Base-by-base conservation (phyloP, 92 coral and sea anemone genomes). In the Siderastrea siderea region DNA sequence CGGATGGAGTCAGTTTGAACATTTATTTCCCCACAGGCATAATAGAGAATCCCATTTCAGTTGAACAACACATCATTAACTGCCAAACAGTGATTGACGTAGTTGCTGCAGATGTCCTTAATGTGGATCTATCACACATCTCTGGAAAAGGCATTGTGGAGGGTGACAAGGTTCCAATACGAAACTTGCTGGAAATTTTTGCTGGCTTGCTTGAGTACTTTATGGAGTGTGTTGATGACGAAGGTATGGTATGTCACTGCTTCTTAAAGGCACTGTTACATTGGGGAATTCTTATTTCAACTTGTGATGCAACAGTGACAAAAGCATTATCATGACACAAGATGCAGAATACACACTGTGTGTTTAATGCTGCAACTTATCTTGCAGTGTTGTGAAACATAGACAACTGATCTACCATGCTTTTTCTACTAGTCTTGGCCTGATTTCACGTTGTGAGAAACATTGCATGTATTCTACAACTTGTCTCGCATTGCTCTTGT, bases 181-280 rank as follows among this genome's bases (percentile, higher is more conserved):
- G 95, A 78, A 97, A 97, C 78, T 90, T 97, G 47, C 82, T 97
- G 90, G 99, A 97, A 86, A 95, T 97, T 73, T 95, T 97, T 87
- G 92, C 98, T 83, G 99, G 98, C 4, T 87, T 97, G 75, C 93
- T 97, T 66, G 99, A 97, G 87, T 95, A 90, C 51, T 94, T 97
- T 82, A 86, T 97, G 84, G 99, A 97, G 83, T 89, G 85, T 74
- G 87, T 88, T 69, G 96, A 97, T 81, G 97, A 93, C 65, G 80
- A 90, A 79, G 93, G 94, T 91, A 66, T 3, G 43, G 68, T 6
- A 26, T 19, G 79, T 53, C 69, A 78, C 52, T 75, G 47, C 38
- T 26, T 26, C 38, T 26, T 26, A 26, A 26, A 26, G 38, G 38
- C 38, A 26, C 38, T 26, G 38, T 26, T 26, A 26, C 38, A 26